A percentile compares a stretch with the other conserved stretches of the same genome.
Evolutionary conservation across 2,888 invertebrate genomes (phyloP).

Genomic region (Lasioglossum zephyrum): DNA sequence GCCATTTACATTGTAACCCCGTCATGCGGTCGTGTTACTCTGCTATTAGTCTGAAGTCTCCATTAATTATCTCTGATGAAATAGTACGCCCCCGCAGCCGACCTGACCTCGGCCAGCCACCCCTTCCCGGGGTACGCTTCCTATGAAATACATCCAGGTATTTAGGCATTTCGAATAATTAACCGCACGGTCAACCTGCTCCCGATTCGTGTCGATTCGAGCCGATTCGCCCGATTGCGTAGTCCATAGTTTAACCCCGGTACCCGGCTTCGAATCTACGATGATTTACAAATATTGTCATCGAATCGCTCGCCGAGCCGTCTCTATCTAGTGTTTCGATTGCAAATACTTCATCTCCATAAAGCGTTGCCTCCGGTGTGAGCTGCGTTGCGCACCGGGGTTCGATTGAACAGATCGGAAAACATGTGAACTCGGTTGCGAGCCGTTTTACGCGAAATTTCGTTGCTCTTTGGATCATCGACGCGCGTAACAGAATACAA

Average conservation of each 20-base stretch:
- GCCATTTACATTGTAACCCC: conserved; percentile 58
- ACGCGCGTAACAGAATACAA: background rate
- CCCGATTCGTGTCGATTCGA: conserved; percentile 34
- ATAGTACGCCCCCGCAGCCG: conserved; percentile 64
- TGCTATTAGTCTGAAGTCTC: conserved; percentile 72
- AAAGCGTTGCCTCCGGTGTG: background rate
- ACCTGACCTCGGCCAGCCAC: conserved; percentile 54
- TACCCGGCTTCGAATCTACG: conserved; percentile 4
- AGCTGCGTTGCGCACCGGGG: background rate
- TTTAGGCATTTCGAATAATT: conserved; percentile 79
- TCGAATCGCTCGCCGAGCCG: conserved; percentile 14
- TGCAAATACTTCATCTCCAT: conserved; percentile 17
- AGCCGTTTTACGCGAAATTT: background rate
- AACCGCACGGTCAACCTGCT: conserved; percentile 57
- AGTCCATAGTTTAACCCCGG: conserved; percentile 18
- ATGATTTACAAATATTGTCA: conserved; percentile 41
- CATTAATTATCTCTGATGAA: conserved; percentile 75
- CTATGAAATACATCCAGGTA: conserved; percentile 76
- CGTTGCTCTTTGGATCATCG: background rate
- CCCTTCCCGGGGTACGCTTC: conserved; percentile 45
- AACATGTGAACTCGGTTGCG: background rate
- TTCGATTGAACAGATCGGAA: background rate
- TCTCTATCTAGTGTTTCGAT: conserved; percentile 1
- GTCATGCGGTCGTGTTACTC: conserved; percentile 68
- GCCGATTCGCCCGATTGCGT: conserved; percentile 30